A percentile compares a stretch with the other conserved stretches of the same genome.
Conservation (phyloP, 1,140 invertebrate genomes). For the Rhyzopertha dominica region DNA sequence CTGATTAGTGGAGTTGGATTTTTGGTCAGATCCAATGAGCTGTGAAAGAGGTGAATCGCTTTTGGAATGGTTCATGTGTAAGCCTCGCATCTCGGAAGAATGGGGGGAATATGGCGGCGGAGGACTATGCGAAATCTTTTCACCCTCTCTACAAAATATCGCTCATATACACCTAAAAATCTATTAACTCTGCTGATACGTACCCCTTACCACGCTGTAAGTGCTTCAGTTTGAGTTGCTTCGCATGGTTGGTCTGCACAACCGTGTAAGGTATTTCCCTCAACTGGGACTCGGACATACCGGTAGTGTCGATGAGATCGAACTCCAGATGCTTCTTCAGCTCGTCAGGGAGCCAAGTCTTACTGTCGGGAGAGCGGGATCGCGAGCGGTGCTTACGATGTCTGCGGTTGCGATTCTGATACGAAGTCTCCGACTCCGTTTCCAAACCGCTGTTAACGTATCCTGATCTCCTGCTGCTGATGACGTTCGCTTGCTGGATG, state of each 20-base stretch:
- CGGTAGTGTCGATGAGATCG: constrained; percentile 79
- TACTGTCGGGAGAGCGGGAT: constrained; percentile 65
- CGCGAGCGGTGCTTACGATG: constrained; percentile 65
- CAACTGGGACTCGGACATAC: constrained; percentile 83
- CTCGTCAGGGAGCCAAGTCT: constrained; percentile 64
- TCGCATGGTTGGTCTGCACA: constrained; percentile 64
- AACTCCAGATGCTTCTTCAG: constrained; percentile 82
- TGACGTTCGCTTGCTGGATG: constrained; percentile 62
- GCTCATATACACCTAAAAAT: too few relatives aligned
- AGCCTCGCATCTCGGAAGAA: constrained; percentile 17
- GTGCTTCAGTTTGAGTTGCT: constrained; percentile 53
- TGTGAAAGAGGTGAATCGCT: constrained; percentile 9
- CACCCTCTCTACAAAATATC: too few relatives aligned
- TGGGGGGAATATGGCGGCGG: constrained; percentile 34
- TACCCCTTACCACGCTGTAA: constrained; percentile 49
- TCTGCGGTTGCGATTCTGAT: constrained; percentile 49
- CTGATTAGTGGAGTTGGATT: constrained; percentile 16
- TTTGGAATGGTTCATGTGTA: constrained; percentile 14
- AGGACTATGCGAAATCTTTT: constrained; percentile 24
- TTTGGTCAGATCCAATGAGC: constrained; percentile 8
- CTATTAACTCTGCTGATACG: constrained; percentile 5
- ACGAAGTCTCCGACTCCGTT: constrained; percentile 49
- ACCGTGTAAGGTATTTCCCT: constrained; percentile 90
- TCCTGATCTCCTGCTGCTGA: constrained; percentile 46
- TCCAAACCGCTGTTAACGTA: constrained; percentile 50